Evolutionary conservation across 2,113 vertebrate species (phyloP), one percentile per base, ranked within the genome.

Genomic region (Poecile atricapillus): DNA sequence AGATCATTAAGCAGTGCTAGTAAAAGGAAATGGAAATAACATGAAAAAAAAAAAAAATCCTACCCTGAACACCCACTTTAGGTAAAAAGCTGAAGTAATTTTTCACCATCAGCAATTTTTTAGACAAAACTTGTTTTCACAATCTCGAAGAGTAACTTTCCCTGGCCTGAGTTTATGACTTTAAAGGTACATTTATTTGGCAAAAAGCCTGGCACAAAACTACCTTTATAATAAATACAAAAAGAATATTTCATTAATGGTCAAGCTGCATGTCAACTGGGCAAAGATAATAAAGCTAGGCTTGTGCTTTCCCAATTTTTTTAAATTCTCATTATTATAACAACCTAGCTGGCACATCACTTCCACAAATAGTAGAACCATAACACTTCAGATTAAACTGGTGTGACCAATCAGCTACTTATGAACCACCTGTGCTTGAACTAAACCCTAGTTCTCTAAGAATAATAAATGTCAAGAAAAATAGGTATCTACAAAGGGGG

Each of bases 31-130:
- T 83, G 22, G 81, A 95, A 97, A 93, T 58, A 89, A 83, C 78
- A 89, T 31, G 71, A 95, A 95, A 94, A 95, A 95, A 96, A 95
- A 33, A 96, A 97, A 98, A 97, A 97, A 98, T 97, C 81, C 81
- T 97, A 86, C 19, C 15, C 62, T 62, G 50, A 96, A 91, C 43
- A 95, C 7, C 14, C 65, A 97, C 69, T 97, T 95, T 83, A 94
- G 52, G 69, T 93, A 97, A 97, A 97, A 97, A 96, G 56, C 68
- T 95, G 18, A 64, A 82, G 77, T 52, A 7, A 95, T 97, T 96
- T 96, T 96, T 96, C 83, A 96, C 14, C 15, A 94, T 64, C 47
- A 91, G 65, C 64, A 88, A 95, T 95, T 95, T 93, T 43, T 84
- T 87, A 94, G 83, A 92, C 86, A 87, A 90, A 89, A 55, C 12